phyloP scores from a whole-genome alignment of 2,888 invertebrate genomes.

The Oxyscelio sp. region DNA sequence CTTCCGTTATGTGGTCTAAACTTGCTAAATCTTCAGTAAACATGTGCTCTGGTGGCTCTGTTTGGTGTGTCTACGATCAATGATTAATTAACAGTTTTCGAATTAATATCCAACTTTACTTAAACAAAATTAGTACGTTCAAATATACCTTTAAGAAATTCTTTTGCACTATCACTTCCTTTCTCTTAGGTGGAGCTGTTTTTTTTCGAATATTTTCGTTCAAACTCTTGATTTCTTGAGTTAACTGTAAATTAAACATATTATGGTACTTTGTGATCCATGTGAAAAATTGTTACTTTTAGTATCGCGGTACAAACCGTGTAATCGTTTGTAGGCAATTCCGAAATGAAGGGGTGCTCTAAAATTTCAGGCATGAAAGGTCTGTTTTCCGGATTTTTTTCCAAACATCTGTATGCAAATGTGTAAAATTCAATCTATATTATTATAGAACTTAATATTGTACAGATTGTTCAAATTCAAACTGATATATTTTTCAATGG shows the following conservation, averaged over 20 bases:
- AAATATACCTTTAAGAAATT: constrained; percentile 88
- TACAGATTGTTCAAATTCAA: too few relatives aligned
- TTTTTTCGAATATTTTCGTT: constrained; percentile 89
- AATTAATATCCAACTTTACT: too few relatives aligned
- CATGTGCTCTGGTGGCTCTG: constrained; percentile 91
- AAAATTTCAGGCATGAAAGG: constrained; percentile 94
- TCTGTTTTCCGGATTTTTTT: constrained; percentile 95
- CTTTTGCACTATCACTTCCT: constrained; percentile 89
- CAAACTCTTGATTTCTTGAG: constrained; percentile 92
- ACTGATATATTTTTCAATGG: too few relatives aligned
- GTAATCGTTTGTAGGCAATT: constrained; percentile 94
- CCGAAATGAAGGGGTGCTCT: constrained; percentile 95
- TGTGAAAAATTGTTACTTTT: neutral
- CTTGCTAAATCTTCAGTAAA: constrained; percentile 95
- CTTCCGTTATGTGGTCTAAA: constrained; percentile 93
- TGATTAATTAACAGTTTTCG: too few relatives aligned
- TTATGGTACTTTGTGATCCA: constrained; percentile 3
- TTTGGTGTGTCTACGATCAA: constrained; percentile 81
- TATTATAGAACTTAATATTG: neutral
- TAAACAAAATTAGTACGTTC: too few relatives aligned
- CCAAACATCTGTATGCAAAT: constrained; percentile 91
- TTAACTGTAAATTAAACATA: constrained; percentile 89
- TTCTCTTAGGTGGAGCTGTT: constrained; percentile 89
- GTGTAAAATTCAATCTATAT: neutral
- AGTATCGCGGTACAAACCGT: constrained; percentile 89